Evolutionary conservation across 2,888 invertebrate species (phyloP), one percentile per base, ranked within the genome.

Genomic region (Tipula lateralis): DNA sequence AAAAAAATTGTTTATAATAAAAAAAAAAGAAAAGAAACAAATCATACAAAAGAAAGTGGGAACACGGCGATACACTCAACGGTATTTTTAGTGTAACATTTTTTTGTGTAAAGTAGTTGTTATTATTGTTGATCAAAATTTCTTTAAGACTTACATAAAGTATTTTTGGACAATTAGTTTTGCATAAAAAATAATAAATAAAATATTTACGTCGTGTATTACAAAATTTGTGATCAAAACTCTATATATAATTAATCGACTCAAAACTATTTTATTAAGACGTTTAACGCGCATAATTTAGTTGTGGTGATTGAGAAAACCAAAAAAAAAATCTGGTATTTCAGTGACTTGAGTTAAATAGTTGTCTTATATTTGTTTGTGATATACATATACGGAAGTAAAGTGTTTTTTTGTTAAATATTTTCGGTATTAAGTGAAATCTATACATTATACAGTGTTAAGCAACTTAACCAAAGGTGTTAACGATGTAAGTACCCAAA

Each of bases 301-400:
- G 66, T 66, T 66, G 66, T 24, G 66, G 66, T 66, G 66, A 66
- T 66, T 66, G 66, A 66, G 66, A 66, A 66, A 66, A 66, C 9
- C 1, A 24, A 66, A n/a, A 44, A 13, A 44, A n/a, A 44, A n/a
- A n/a, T 44, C 44, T 44, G 44, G 44, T 44, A 44, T 44, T 44
- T 44, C 66, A 66, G 66, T 66, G 24, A 9, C 16, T 44, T 44
- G 16, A 16, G 24, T 24, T 66, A 66, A 66, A 66, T 19, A 24
- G 7, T 24, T 24, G 12, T 24, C 3, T 16, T 16, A 16, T 50
- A 24, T 66, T 66, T 24, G 24, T 66, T n/a, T 66, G 66, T 66
- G 66, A 24, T 66, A 50, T 39, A n/a, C n/a, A n/a, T n/a, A 44
- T 66, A 66, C 66, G 66, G 66, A 66, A 66, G 66, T 66, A 24